Percentiles rank a stretch among this genome's conserved stretches.
Conservation (phyloP, 2,113 vertebrate species). For the Sebastes fasciatus region DNA sequence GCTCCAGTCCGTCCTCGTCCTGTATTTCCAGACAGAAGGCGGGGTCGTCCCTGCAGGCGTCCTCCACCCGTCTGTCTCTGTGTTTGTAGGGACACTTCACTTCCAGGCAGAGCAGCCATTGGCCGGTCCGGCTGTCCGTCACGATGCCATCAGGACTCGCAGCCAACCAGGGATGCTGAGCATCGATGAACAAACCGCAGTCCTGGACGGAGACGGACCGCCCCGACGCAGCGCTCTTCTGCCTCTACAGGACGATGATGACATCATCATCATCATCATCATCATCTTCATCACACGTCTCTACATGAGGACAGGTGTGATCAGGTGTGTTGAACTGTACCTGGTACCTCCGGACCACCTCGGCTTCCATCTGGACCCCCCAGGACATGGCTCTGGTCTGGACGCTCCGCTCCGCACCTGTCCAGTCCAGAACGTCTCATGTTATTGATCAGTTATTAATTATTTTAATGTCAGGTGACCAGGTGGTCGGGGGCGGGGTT, state of each 20-base stretch:
- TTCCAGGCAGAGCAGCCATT: slow-evolving; percentile 83
- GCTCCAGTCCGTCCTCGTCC: background rate
- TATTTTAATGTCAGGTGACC: background rate
- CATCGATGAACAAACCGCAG: slow-evolving; percentile 87
- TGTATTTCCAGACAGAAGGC: slow-evolving; percentile 84
- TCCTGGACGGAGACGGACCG: slow-evolving; percentile 75
- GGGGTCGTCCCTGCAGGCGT: slow-evolving; percentile 85
- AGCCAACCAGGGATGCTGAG: slow-evolving; percentile 83
- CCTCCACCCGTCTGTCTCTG: slow-evolving; percentile 71
- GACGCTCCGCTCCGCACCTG: slow-evolving; percentile 51
- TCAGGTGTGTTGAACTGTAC: background rate
- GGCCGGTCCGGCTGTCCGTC: slow-evolving; percentile 71
- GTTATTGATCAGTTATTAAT: too few relatives aligned
- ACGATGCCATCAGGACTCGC: slow-evolving; percentile 88
- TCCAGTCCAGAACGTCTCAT: background rate
- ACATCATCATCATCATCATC: slow-evolving; percentile 1
- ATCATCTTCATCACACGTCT: background rate
- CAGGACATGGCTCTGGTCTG: slow-evolving; percentile 87
- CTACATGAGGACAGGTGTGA: background rate
- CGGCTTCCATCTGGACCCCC: slow-evolving; percentile 83
- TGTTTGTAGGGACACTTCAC: slow-evolving; percentile 91
- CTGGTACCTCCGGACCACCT: slow-evolving; percentile 79
- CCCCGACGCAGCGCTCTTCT: slow-evolving; percentile 67
- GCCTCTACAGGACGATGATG: slow-evolving; percentile 45
- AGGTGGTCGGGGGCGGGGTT: background rate